Percentiles rank a stretch among this genome's conserved stretches.
Evolutionary conservation across 1,140 invertebrate genomes (phyloP).

Genomic region (Tetramorium parvispinum): DNA sequence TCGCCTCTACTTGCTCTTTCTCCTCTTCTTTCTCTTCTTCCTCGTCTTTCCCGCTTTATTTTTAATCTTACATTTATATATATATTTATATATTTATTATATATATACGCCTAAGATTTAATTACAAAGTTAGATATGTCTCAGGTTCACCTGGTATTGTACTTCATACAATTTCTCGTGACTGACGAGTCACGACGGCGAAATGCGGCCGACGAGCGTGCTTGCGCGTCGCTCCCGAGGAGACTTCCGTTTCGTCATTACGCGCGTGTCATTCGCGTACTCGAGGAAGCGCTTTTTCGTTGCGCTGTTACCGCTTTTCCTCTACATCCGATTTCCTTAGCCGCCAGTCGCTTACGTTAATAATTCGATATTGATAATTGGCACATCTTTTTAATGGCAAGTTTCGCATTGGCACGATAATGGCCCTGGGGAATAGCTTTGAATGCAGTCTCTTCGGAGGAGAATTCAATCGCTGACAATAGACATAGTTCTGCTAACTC

Average conservation of each 20-base stretch:
- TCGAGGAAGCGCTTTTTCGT: constrained; percentile 1
- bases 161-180: constrained; percentile 81
- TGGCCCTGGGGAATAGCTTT: constrained; percentile 36
- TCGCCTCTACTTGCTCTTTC: neutral
- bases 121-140: constrained; percentile 86
- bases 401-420: constrained; percentile 82
- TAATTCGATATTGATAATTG: constrained; percentile 78
- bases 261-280: neutral
- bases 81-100: constrained; percentile 73
- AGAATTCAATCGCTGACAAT: neutral
- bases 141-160: constrained; percentile 84
- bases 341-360: constrained; percentile 61
- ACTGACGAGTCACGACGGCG: constrained; percentile 29
- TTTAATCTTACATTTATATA: constrained; percentile 79
- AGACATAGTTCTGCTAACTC: neutral
- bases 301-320: constrained; percentile 17
- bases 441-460: neutral
- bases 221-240: constrained; percentile 8
- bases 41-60: constrained; percentile 68
- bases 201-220: constrained; percentile 42
- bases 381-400: constrained; percentile 84
- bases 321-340: constrained; percentile 28
- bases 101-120: constrained; percentile 81
- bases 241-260: constrained; percentile 18
- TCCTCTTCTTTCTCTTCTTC: neutral